Conservation (phyloP, 2,797 vertebrate genomes). For the Squalus acanthias region DNA sequence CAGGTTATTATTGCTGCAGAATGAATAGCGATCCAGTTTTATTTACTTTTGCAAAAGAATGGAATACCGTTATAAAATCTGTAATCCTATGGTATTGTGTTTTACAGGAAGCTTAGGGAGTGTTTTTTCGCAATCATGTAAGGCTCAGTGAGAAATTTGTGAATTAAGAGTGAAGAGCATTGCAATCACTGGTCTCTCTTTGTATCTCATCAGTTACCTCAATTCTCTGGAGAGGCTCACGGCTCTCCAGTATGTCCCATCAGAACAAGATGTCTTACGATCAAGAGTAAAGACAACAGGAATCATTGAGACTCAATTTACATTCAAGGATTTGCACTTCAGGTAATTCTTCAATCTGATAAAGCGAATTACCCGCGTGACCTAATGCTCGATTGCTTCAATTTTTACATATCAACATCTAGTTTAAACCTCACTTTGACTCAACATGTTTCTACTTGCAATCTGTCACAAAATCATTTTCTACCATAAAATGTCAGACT, state of each 20-base stretch:
- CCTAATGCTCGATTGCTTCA: neutral
- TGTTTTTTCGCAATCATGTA: neutral
- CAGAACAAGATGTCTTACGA: conserved; percentile 60
- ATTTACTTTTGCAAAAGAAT: neutral
- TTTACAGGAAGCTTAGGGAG: neutral
- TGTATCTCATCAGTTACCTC: conserved; percentile 53
- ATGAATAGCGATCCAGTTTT: neutral
- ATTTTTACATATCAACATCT: neutral
- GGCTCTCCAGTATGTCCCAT: conserved; percentile 53
- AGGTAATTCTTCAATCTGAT: conserved; percentile 47
- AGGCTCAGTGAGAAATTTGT: neutral
- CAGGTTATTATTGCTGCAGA: neutral
- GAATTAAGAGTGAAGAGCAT: neutral
- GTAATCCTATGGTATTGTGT: too few species aligned
- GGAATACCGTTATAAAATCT: neutral
- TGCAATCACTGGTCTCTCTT: neutral
- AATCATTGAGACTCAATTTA: conserved; percentile 65
- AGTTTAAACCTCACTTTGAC: neutral
- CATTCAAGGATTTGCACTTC: conserved; percentile 65
- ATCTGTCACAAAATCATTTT: neutral
- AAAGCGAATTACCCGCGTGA: neutral
- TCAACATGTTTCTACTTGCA: neutral
- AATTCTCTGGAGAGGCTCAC: conserved; percentile 58
- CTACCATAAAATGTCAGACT: neutral
- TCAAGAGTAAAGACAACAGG: conserved; percentile 64